These are phyloP conservation scores for Hypomecis punctinalis DNA, from an alignment of 2,888 invertebrate species.

Conservation along the genomic window DNA sequence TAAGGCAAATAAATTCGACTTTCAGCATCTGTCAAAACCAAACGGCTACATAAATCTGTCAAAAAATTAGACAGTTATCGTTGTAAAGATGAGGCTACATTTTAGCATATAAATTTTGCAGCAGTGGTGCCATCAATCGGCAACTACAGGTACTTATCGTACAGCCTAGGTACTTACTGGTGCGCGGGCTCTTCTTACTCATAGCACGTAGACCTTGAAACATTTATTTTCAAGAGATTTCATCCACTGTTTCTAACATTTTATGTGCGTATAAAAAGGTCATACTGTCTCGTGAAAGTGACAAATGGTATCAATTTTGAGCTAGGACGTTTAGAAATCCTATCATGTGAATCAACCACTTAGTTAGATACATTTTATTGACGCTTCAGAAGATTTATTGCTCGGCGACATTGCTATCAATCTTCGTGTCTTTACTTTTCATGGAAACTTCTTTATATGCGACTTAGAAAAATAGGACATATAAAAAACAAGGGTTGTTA, in stretches of 20 bases:
- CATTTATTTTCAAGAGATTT: background rate
- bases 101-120: too few species aligned
- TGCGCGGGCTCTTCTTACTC: too few species aligned
- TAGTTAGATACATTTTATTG: slow-evolving; percentile 38
- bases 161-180: too few species aligned
- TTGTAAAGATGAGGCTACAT: too few species aligned
- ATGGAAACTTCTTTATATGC: slow-evolving; percentile 5
- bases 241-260: background rate
- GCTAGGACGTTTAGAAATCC: slow-evolving; percentile 11
- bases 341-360: slow-evolving; percentile 30
- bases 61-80: too few species aligned
- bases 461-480: slow-evolving; percentile 2
- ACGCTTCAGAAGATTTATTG: slow-evolving; percentile 46
- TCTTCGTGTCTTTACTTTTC: slow-evolving; percentile 32
- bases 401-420: slow-evolving; percentile 34
- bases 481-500: background rate
- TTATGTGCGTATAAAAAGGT: background rate
- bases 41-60: too few species aligned
- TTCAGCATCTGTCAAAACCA: too few species aligned
- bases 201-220: too few species aligned
- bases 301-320: slow-evolving; percentile 21
- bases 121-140: too few species aligned
- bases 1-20: too few species aligned
- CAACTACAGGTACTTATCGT: too few species aligned
- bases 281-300: slow-evolving; percentile 6